Evolutionary conservation across 2,888 invertebrate species (phyloP), one percentile per base, ranked within the genome.

Genomic region (Ectropis crepuscularia): DNA sequence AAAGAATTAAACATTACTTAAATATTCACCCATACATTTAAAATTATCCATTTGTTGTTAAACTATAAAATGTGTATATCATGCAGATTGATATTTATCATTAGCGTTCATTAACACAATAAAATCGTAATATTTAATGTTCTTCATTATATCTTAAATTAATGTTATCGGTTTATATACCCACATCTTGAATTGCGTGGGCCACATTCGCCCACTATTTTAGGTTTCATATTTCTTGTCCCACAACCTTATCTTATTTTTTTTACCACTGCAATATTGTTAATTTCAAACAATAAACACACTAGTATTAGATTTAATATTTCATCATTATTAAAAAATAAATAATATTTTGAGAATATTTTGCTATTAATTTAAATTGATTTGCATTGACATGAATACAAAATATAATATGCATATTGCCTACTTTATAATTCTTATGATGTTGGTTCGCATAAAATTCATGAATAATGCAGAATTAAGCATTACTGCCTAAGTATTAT

Each of bases 71-170:
- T 28, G 16, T 2, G 16, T 28, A 50, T 51, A 16, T 51, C 6
- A 16, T 16, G 9, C 16, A 51, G 16, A 10, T 51, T 10, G 39
- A 9, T 6, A 11, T 6, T 6, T 46, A 16, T 39, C 41, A 55
- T 28, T 47, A 37, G 28, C 12, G 28, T 46, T 47, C 47, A 55
- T 55, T 55, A 55, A 55, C 16, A 55, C 55, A 55, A 55, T 55
- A 55, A 55, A 47, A 55, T 55, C 47, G 55, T 55, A 48, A 47
- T 55, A 55, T 55, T 55, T 55, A 55, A 55, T 55, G 46, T 39
- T 41, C 39, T 55, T 55, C 55, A 55, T 55, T 55, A 55, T 47
- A 55, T 55, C 28, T 39, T 55, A 39, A 55, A 16, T 55, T 55
- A 55, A 55, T 55, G 55, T 55, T 55, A 47, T 55, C 10, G 47